Evolutionary conservation across 2,113 vertebrate genomes (phyloP), one percentile per base, ranked within the genome.

Genomic region (Hydropotes inermis): DNA sequence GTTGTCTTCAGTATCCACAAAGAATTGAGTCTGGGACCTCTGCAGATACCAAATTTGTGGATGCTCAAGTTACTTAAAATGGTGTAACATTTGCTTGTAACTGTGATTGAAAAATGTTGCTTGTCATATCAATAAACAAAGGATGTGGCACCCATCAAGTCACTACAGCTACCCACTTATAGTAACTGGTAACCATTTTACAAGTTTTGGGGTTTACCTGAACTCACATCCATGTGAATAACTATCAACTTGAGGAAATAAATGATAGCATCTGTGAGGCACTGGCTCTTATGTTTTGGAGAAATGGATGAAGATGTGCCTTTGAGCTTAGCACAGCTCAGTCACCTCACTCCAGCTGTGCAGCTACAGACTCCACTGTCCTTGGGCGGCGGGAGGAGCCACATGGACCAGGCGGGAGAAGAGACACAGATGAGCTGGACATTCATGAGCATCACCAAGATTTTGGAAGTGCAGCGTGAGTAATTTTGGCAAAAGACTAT

Each of bases 391-490:
- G 21, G 36, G 17, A 82, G 27, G 36, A 17, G 2, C 15, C 2
- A 5, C 1, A 3, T 14, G 30, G 30, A 3, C 1, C 3, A 33
- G 36, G 30, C 13, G 43, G 45, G 82, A 61, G 33, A 21, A 3
- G 3, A 45, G 8, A 12, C 9, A 1, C 1, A 2, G 2, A 3
- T n/a, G 11, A 61, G 47, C 21, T 3, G 39, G 27, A 36, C 6
- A 1, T 3, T 7, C 43, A 82, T 25, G 3, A 78, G 4, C 23
- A 16, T 0, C 2, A 3, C 10, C 1, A 1, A 9, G 12, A 6
- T 13, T 78, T 87, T 76, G 57, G 54, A 52, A 83, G 23, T 28
- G 67, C 9, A 15, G 0, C 27, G 3, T 27, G 19, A 30, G 76
- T 3, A 23, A 61, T 19, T 60, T 33, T 39, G 33, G 55, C 14